phyloP scores from a whole-genome alignment of 2,888 invertebrate genomes.

The Andrena hattorfiana region DNA sequence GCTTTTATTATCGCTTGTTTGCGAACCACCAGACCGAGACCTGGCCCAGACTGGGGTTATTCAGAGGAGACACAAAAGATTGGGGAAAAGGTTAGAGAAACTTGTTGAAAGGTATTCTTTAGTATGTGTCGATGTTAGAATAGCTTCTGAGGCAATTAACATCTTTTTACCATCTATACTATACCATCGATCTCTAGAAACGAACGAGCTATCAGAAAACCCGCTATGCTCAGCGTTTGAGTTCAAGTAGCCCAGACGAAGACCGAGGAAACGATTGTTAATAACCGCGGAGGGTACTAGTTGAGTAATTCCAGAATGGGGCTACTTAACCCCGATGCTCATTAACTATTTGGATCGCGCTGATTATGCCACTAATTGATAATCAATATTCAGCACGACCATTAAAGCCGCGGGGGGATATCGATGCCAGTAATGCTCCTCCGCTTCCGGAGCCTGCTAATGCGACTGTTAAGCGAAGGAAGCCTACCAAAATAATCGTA shows the following conservation, averaged over 20 bases:
- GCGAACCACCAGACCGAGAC: too few relatives aligned
- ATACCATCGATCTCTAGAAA: slow-evolving; percentile 21
- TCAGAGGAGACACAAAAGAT: too few relatives aligned
- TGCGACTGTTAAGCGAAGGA: slow-evolving; percentile 58
- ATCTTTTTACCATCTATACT: not conserved
- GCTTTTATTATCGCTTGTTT: too few relatives aligned
- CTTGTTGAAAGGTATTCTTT: not conserved
- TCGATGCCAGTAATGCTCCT: slow-evolving; percentile 54
- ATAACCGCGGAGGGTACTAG: not conserved
- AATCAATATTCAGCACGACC: slow-evolving; percentile 74
- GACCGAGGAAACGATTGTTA: slow-evolving; percentile 27
- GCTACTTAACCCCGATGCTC: slow-evolving; percentile 48
- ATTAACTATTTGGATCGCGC: slow-evolving; percentile 72
- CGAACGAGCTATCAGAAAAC: not conserved
- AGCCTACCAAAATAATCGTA: slow-evolving; percentile 59
- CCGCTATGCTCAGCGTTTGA: not conserved
- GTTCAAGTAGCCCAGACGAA: not conserved
- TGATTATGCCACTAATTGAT: slow-evolving; percentile 75
- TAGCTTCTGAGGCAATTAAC: too few relatives aligned
- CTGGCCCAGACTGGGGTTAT: too few relatives aligned
- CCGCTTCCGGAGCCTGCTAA: slow-evolving; percentile 49
- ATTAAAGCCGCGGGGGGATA: slow-evolving; percentile 64
- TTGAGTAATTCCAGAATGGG: slow-evolving; percentile 7
- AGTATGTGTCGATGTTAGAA: too few relatives aligned
- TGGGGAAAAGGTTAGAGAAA: too few relatives aligned